These are phyloP conservation scores for Melolontha melolontha DNA, from an alignment of 2,888 invertebrate species.

Conservation along the genomic window DNA sequence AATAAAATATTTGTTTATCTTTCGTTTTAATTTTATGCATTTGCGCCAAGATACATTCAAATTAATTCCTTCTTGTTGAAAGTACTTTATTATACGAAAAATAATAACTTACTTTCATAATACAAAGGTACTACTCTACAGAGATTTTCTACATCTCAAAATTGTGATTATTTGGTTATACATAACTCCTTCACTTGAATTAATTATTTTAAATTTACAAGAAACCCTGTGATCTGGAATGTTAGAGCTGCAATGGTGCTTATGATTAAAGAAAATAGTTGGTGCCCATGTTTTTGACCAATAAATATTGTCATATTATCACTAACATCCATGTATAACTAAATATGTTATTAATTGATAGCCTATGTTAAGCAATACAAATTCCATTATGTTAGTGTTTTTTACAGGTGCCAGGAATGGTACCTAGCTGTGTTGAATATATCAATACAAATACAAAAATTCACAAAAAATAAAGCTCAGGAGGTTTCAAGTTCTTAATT, in stretches of 20 bases:
- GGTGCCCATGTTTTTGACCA: constrained; percentile 70
- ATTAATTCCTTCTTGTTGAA: no score
- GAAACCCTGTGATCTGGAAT: constrained; percentile 68
- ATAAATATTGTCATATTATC: constrained; percentile 75
- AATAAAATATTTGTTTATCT: no score
- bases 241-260: constrained; percentile 69
- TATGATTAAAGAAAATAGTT: constrained; percentile 73
- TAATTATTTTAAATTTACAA: constrained; percentile 72
- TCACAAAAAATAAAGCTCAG: no score
- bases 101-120: constrained; percentile 69
- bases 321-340: constrained; percentile 74
- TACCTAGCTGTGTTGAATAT: constrained; percentile 66
- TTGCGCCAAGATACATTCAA: no score
- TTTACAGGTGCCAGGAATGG: constrained; percentile 73
- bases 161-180: constrained; percentile 71
- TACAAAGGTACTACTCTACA: constrained; percentile 73
- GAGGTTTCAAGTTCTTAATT: no score
- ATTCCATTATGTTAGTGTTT: constrained; percentile 76
- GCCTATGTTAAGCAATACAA: constrained; percentile 69
- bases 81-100: no score
- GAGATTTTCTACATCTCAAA: constrained; percentile 74
- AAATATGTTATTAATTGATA: constrained; percentile 32
- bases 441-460: no score
- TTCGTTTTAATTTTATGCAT: no score
- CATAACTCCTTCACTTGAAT: constrained; percentile 76